Evolutionary conservation across 2,113 vertebrate genomes (phyloP), one percentile per base, ranked within the genome.

Genomic region (Tupaia chinensis): DNA sequence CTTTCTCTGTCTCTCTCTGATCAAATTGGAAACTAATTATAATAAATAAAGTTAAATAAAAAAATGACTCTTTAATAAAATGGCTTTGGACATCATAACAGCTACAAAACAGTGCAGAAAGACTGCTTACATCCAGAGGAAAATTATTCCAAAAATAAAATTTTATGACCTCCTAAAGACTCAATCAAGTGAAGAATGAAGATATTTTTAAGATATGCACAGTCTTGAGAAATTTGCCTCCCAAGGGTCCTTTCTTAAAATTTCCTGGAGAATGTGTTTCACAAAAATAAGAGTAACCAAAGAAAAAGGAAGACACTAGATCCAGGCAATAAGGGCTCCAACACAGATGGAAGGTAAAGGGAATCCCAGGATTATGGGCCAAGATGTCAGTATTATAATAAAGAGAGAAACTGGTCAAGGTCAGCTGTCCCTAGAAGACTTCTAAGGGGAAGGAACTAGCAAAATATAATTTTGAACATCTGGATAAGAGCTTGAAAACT

Each of bases 261-360:
- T 68, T 20, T 68, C 80, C 23, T 74, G 19, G 23, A 86, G 10
- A 94, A 90, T 34, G 9, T 78, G 72, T 16, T 85, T 91, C 83
- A 91, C 29, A 79, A 85, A 86, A 91, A 80, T 86, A 32, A 86
- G 66, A 80, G 44, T 86, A 80, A 91, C 73, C 17, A 60, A 70
- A 87, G 32, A 87, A 65, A 72, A 32, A 94, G 53, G 20, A 16
- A 91, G 69, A 44, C 17, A 54, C 12, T 79, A 13, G 34, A 90
- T 77, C 56, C 22, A 78, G 80, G 54, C 77, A 78, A 85, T 22
- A 77, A 84, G 32, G 29, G 68, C 11, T 74, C 14, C 32, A 80
- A 87, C 14, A 81, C 9, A 44, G 76, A 60, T 81, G 27, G 15
- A 80, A 73, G 53, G 25, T 60, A 53, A 66, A 95, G 53, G 17